Conservation (phyloP, 2,113 vertebrate genomes). For the Otis tarda region DNA sequence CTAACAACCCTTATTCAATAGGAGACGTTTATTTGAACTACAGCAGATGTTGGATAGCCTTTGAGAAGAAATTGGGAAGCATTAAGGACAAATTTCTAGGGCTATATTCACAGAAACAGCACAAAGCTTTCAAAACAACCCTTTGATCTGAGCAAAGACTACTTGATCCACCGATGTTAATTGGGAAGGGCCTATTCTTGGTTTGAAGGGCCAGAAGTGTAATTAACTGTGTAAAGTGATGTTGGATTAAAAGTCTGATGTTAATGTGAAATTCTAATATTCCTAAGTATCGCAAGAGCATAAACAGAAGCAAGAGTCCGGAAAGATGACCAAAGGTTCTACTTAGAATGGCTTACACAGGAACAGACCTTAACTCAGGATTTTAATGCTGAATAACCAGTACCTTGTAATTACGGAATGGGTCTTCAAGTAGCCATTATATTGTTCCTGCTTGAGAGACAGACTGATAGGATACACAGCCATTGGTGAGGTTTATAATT, state of each 20-base stretch:
- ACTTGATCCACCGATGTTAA: background rate
- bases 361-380: background rate
- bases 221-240: conserved; percentile 8
- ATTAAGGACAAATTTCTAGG: background rate
- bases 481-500: background rate
- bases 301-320: background rate
- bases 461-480: background rate
- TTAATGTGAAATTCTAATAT: background rate
- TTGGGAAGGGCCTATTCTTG: background rate
- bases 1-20: background rate
- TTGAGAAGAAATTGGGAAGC: background rate
- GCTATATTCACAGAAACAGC: background rate
- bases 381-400: background rate
- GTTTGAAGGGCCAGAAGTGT: conserved; percentile 10
- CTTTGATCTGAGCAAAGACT: conserved; percentile 11
- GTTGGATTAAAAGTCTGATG: background rate
- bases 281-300: background rate
- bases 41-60: background rate
- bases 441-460: background rate
- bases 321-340: background rate
- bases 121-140: background rate
- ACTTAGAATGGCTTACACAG: rapidly evolving
- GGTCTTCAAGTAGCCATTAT: background rate
- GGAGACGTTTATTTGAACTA: background rate
- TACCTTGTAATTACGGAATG: background rate